phyloP scores from a whole-genome alignment of 2,797 vertebrate species.

The Lithobates pipiens region DNA sequence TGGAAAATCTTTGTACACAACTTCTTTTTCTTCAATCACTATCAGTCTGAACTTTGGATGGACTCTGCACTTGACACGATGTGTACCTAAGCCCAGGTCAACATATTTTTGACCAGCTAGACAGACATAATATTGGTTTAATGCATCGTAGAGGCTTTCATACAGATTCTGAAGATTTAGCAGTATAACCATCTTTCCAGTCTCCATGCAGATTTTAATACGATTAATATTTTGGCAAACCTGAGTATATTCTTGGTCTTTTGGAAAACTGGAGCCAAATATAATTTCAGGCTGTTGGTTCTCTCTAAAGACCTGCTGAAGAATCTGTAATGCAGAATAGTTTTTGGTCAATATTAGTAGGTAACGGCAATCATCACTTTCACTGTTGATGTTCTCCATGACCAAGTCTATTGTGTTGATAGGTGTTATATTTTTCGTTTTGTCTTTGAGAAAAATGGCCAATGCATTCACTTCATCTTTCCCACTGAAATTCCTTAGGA shows the following conservation, averaged over 20 bases:
- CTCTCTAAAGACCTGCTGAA: constrained; percentile 85
- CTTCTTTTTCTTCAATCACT: constrained; percentile 93
- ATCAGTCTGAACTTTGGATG: constrained; percentile 89
- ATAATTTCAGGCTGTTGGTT: constrained; percentile 89
- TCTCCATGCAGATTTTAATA: constrained; percentile 98
- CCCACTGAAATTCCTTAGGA: constrained; percentile 96
- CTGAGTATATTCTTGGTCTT: constrained; percentile 95
- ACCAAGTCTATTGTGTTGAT: constrained; percentile 85
- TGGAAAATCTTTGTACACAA: constrained; percentile 92
- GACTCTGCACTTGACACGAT: constrained; percentile 96
- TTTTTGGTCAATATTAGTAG: constrained; percentile 92
- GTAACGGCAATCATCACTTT: constrained; percentile 84
- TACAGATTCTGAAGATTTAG: constrained; percentile 96
- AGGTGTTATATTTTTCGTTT: constrained; percentile 61
- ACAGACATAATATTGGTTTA: constrained; percentile 96
- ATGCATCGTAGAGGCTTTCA: constrained; percentile 96
- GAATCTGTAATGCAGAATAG: constrained; percentile 90
- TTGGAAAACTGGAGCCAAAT: constrained; percentile 95
- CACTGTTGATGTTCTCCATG: constrained; percentile 81
- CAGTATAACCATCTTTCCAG: constrained; percentile 88
- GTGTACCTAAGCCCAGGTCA: constrained; percentile 93
- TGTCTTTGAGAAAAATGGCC: constrained; percentile 76
- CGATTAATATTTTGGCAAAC: constrained; percentile 95
- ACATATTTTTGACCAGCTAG: constrained; percentile 96
- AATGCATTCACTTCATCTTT: constrained; percentile 82